These are phyloP conservation scores for Philaenus spumarius DNA, from an alignment of 1,140 invertebrate species.

Conservation along the genomic window DNA sequence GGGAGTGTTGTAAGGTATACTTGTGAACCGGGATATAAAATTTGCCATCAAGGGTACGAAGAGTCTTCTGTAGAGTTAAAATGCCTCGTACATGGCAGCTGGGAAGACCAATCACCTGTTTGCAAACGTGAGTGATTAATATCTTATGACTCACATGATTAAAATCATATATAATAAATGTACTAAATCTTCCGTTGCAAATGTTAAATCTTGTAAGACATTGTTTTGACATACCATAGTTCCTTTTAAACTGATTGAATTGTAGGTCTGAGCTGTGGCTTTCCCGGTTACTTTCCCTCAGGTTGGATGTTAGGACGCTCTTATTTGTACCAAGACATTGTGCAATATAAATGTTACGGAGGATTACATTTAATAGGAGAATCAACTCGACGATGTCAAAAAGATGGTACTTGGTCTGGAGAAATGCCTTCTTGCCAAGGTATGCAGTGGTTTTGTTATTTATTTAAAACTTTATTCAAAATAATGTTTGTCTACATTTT, in stretches of 20 bases:
- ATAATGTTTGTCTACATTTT: no score
- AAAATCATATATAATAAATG: no score
- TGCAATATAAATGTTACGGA: conserved; percentile 45
- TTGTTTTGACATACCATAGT: no score
- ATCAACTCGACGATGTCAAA: conserved; percentile 41
- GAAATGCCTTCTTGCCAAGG: conserved; percentile 42
- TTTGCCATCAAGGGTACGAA: conserved; percentile 37
- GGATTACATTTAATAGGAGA: conserved; percentile 47
- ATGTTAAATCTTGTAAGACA: no score
- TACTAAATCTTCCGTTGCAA: no score
- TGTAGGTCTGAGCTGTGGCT: conserved; percentile 46
- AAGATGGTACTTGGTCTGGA: conserved; percentile 47
- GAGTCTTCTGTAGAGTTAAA: conserved; percentile 31
- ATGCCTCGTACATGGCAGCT: conserved; percentile 45
- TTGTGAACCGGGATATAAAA: conserved; percentile 17
- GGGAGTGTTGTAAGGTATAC: conserved; percentile 32
- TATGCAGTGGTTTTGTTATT: no score
- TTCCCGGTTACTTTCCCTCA: conserved; percentile 49
- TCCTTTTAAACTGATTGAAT: no score
- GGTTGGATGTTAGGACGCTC: conserved; percentile 45
- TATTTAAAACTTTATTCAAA: no score
- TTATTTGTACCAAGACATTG: conserved; percentile 46
- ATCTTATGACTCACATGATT: no score
- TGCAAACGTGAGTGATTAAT: conserved; percentile 51
- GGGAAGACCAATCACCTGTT: conserved; percentile 43